These are phyloP conservation scores for Rhopalosiphum nymphaeae DNA, from an alignment of 2,888 invertebrate species.

Conservation along the genomic window DNA sequence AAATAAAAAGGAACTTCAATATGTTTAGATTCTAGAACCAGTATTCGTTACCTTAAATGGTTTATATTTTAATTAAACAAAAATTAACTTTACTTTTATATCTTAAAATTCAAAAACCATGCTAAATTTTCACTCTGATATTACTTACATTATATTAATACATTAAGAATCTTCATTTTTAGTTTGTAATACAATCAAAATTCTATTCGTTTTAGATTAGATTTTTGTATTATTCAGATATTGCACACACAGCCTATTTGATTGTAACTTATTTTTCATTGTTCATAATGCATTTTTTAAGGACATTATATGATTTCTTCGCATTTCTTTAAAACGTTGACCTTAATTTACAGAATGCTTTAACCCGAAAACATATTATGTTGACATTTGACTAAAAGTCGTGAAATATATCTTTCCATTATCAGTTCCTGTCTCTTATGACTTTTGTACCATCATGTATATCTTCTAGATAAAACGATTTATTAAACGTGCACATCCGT, in stretches of 20 bases:
- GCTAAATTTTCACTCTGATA: not conserved
- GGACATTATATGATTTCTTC: not conserved
- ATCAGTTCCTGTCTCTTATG: not conserved
- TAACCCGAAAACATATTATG: not conserved
- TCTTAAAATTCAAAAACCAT: not conserved
- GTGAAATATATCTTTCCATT: conserved; percentile 6
- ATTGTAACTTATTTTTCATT: not conserved
- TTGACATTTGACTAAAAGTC: conserved; percentile 4
- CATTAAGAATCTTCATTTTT: not conserved
- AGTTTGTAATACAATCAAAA: not conserved
- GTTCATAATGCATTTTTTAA: conserved; percentile 17
- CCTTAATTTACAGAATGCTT: conserved; percentile 27
- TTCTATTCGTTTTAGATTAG: not conserved
- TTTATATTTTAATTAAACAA: not conserved
- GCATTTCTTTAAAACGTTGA: not conserved
- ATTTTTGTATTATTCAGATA: not conserved
- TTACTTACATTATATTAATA: not conserved
- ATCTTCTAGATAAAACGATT: conserved; percentile 42
- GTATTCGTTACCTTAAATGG: not conserved
- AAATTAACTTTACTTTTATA: not conserved
- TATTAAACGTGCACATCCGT: not conserved
- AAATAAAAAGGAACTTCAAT: not conserved
- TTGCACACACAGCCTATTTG: not conserved
- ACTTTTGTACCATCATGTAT: not conserved
- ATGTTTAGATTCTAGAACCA: not conserved